Conservation (phyloP, 2,797 vertebrate species). For the Ctenopoma multispine region DNA sequence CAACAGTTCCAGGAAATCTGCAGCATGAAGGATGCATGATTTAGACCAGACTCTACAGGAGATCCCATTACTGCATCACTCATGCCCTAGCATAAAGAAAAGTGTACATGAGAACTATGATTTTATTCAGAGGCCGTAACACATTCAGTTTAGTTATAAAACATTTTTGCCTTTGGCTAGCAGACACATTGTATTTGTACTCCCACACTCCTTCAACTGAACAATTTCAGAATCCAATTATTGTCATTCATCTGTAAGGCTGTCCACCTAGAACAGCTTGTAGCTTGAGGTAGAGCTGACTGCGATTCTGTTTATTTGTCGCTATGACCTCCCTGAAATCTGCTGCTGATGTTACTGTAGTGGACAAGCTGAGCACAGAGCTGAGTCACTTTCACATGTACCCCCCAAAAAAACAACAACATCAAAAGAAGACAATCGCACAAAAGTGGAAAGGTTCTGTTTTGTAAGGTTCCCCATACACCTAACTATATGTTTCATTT, state of each 20-base stretch:
- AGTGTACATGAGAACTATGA: slow-evolving; percentile 4
- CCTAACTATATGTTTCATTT: not conserved
- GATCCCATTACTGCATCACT: slow-evolving; percentile 18
- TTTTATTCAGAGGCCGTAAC: not conserved
- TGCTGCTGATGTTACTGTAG: not conserved
- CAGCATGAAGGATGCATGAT: not conserved
- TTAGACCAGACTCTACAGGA: not conserved
- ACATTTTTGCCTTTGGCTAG: slow-evolving; percentile 13
- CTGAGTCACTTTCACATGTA: slow-evolving; percentile 6
- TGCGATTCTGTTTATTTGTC: slow-evolving; percentile 9
- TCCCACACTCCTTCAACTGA: not conserved
- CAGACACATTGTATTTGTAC: not conserved
- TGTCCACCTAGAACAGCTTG: not conserved
- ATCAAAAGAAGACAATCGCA: not conserved
- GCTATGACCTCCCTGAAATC: slow-evolving; percentile 13
- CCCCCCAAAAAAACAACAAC: not conserved
- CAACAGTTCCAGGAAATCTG: slow-evolving; percentile 20
- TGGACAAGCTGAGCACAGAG: not conserved
- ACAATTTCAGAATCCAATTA: slow-evolving; percentile 2
- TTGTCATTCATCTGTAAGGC: slow-evolving; percentile 1
- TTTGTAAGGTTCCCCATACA: not conserved
- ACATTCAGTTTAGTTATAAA: slow-evolving; percentile 10
- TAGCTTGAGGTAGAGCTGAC: not conserved
- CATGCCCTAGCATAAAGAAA: not conserved
- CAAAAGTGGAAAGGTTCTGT: not conserved